phyloP scores from a whole-genome alignment of 2,113 vertebrate species.

The Halcyon senegalensis region DNA sequence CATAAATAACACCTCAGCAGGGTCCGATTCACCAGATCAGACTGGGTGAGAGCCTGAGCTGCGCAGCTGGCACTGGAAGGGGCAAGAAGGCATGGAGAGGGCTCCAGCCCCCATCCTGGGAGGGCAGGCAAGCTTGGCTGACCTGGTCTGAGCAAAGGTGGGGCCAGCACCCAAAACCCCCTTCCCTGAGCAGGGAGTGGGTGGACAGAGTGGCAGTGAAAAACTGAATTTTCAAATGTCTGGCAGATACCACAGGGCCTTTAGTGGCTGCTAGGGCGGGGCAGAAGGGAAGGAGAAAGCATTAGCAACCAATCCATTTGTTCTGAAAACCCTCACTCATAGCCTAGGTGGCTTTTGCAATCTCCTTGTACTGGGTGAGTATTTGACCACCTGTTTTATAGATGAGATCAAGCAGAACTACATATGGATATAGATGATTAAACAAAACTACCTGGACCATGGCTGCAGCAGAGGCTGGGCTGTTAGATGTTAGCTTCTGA shows the following conservation, averaged over 20 bases:
- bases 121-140: background rate
- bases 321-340: background rate
- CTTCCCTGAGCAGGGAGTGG: background rate
- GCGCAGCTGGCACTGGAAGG: background rate
- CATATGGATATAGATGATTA: no score
- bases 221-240: background rate
- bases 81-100: background rate
- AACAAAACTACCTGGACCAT: background rate
- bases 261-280: background rate
- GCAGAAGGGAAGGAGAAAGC: background rate
- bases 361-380: background rate
- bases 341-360: background rate
- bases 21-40: background rate
- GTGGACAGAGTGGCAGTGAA: background rate
- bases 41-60: background rate
- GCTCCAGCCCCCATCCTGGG: background rate
- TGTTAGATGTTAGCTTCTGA: background rate
- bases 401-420: background rate
- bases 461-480: background rate
- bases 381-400: background rate
- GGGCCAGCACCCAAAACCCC: background rate
- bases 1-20: slow-evolving; percentile 19
- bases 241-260: background rate
- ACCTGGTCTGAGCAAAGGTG: background rate
- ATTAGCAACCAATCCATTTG: background rate